Evolutionary conservation across 2,888 invertebrate genomes (phyloP), one percentile per base, ranked within the genome.

Genomic region (Lampropteryx suffumata): DNA sequence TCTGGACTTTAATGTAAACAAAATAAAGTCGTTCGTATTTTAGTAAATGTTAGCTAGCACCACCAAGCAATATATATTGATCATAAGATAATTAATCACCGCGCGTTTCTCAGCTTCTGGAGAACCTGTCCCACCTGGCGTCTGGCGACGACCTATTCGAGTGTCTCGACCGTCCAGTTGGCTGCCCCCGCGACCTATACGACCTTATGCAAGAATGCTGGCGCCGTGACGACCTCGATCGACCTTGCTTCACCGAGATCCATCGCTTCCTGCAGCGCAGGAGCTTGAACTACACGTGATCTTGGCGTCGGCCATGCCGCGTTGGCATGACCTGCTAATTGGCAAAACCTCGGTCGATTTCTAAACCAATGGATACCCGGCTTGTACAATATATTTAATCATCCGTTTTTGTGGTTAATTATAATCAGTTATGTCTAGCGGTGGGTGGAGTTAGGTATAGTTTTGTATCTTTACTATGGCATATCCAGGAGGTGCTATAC

Each of bases 181-280:
- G 42, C 26, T 94, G 94, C 59, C 94, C 95, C 35, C 94, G 95
- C 73, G 96, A 97, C 83, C 92, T 97, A 59, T 95, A 95, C 89
- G 95, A 96, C 70, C 89, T 97, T 63, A 95, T 97, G 95, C 84
- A 93, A 58, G 96, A 95, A 72, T 97, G 97, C 79, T 97, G 97
- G 97, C 93, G 94, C 54, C 91, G 95, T 29, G 94, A 94, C 67
- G 95, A 95, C 50, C 80, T 86, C 40, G 94, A 94, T 59, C 88
- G 97, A 27, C 97, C 97, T 3, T 91, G 93, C 57, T 97, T 97
- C 91, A 91, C 93, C 24, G 96, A 97, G 71, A 94, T 96, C 61
- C 95, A 96, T 79, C 91, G 94, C 71, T 96, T 97, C 86, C 91
- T 97, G 56, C 95, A 94, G 76, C 84, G 95, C 9, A 76, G 74